A percentile compares a stretch with the other conserved stretches of the same genome.
Evolutionary conservation across 2,888 invertebrate species (phyloP).

Genomic region (Trichopria drosophilae): DNA sequence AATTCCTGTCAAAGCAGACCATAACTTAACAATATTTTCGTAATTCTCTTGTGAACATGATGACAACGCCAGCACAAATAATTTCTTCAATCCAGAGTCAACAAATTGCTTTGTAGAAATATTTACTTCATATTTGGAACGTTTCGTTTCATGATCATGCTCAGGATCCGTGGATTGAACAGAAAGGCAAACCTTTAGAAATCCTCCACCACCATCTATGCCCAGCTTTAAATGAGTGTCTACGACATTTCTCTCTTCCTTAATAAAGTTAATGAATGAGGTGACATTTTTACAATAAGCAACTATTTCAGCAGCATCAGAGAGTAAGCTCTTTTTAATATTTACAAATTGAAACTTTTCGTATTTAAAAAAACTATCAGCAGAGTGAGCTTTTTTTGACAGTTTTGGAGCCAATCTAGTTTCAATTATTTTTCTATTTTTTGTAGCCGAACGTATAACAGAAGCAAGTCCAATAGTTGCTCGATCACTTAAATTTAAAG

Average conservation of each 20-base stretch:
- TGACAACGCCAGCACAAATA: slow-evolving; percentile 10
- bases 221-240: slow-evolving; percentile 14
- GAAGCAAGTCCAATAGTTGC: slow-evolving; percentile 8
- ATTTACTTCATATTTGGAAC: too few relatives aligned
- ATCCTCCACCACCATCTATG: too few relatives aligned
- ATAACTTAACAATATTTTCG: slow-evolving; percentile 15
- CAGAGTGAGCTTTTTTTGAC: slow-evolving; percentile 8
- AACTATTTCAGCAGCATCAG: slow-evolving; percentile 10
- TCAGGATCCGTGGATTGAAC: slow-evolving; percentile 7
- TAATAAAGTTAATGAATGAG: slow-evolving; percentile 12
- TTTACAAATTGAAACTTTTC: slow-evolving; percentile 14
- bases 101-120: too few relatives aligned
- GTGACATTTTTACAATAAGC: slow-evolving; percentile 14
- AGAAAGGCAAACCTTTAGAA: too few relatives aligned
- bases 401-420: slow-evolving; percentile 14
- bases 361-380: slow-evolving; percentile 12
- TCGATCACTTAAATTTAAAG: slow-evolving; percentile 18
- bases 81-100: slow-evolving; percentile 12
- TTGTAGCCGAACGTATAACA: slow-evolving; percentile 11
- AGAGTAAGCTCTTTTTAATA: slow-evolving; percentile 9
- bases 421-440: slow-evolving; percentile 15
- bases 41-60: slow-evolving; percentile 19
- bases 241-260: slow-evolving; percentile 6
- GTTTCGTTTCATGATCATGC: too few relatives aligned
- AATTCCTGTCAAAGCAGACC: slow-evolving; percentile 16